Base-by-base conservation (phyloP, 2,888 invertebrate genomes). In the Philhelius pedissequus region DNA sequence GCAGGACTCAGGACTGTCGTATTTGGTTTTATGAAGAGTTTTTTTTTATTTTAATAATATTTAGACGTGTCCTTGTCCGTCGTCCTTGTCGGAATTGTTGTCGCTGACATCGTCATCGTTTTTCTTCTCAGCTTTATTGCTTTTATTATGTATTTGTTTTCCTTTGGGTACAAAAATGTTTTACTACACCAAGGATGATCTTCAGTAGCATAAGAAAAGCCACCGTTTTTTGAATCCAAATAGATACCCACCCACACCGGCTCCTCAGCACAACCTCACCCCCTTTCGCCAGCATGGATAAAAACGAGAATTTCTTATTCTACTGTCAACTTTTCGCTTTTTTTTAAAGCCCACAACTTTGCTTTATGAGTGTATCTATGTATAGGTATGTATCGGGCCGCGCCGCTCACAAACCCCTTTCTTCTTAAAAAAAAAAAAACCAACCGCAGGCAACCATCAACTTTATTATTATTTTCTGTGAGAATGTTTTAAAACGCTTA, bases 61-160 rank as follows among this genome's bases (percentile, higher is more conserved):
- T 84, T 84, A 80, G 80, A 84, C 80, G 84, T 84, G 84, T 84
- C 84, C 84, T 84, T 84, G 84, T 75, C 75, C 80, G 62, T 68
- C 64, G 43, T 75, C 75, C 54, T 60, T 48, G 69, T 38, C 73
- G 73, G 22, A 60, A 52, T 66, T 48, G 45, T 71, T 64, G 79
- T 78, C 79, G 43, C 38, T 79, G 62, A 74, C 78, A 68, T 73
- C 78, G 45, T 82, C 64, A 74, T 64, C 74, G 22, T 68, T 62
- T 43, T 45, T 32, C 43, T 25, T 25, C 62, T 45, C 64, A 13
- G 43, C 62, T 30, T 48, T 40, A 8, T 35, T 13, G 35, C 4
- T 25, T 20, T 64, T 64, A 43, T 62, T 62, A 62, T 56, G 60
- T 58, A 60, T 60, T 13, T 40, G 27, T 52, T 43, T 69, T 70